Conservation (phyloP, 2,113 vertebrate species). For the Alces alces region DNA sequence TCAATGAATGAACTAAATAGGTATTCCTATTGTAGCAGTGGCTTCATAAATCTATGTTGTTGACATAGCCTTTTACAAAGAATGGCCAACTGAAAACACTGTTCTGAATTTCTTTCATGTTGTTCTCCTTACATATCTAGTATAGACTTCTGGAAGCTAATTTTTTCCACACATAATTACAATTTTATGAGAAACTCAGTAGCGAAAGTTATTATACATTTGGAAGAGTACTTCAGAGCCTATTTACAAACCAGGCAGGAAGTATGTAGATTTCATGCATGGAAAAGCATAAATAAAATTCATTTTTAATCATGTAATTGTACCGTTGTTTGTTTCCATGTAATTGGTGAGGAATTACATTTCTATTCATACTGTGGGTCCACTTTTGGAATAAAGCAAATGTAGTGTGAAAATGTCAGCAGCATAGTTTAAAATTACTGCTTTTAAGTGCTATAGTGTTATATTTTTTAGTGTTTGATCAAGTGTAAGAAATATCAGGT, state of each 20-base stretch:
- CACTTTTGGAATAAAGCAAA: conserved; percentile 61
- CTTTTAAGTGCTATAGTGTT: conserved; percentile 42
- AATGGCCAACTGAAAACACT: not conserved
- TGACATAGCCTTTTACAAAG: not conserved
- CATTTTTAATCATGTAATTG: conserved; percentile 68
- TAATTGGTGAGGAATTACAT: conserved; percentile 58
- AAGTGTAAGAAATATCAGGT: not conserved
- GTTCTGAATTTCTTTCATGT: conserved; percentile 1
- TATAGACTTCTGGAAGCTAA: not conserved
- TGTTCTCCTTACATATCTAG: not conserved
- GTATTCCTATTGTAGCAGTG: not conserved
- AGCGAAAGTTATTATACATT: conserved; percentile 40
- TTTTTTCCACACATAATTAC: not conserved
- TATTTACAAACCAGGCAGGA: conserved; percentile 62
- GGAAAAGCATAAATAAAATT: conserved; percentile 56
- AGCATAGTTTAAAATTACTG: conserved; percentile 38
- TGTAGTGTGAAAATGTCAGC: conserved; percentile 52
- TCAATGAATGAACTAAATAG: not conserved
- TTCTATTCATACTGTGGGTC: conserved; percentile 26
- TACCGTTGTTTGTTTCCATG: conserved; percentile 46
- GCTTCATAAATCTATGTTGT: not conserved
- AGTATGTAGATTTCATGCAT: conserved; percentile 49
- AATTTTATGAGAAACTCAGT: conserved; percentile 40
- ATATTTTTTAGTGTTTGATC: conserved; percentile 38
- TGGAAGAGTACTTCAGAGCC: not conserved